Conservation (phyloP, 2,888 invertebrate genomes). For the Candidula unifasciata region DNA sequence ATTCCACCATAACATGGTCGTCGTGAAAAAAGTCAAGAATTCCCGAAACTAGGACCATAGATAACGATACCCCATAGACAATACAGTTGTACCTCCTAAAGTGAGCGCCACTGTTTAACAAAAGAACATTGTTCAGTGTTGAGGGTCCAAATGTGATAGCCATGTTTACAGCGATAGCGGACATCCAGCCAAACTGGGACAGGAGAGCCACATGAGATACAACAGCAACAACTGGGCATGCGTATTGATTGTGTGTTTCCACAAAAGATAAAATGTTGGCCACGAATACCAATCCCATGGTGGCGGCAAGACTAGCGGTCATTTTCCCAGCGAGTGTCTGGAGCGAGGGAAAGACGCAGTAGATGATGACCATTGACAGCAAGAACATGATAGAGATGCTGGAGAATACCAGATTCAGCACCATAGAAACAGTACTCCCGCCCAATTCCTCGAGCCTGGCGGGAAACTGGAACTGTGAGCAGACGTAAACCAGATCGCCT, state of each 20-base stretch:
- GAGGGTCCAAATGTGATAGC: conserved; percentile 48
- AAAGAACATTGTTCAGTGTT: background rate
- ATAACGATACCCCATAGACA: conserved; percentile 11
- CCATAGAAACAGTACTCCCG: background rate
- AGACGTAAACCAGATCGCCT: background rate
- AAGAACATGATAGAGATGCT: conserved; percentile 13
- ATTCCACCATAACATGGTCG: background rate
- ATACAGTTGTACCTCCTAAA: conserved; percentile 12
- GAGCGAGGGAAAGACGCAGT: conserved; percentile 19
- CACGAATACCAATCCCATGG: conserved; percentile 18
- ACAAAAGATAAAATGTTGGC: background rate
- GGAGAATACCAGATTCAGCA: background rate
- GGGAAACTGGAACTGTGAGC: background rate
- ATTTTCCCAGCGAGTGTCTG: conserved; percentile 24
- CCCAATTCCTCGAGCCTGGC: background rate
- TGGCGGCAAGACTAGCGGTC: conserved; percentile 31
- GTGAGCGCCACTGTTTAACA: background rate
- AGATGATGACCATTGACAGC: conserved; percentile 14
- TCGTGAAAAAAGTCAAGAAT: conserved; percentile 10
- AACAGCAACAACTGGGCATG: conserved; percentile 44
- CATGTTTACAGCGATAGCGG: conserved; percentile 55
- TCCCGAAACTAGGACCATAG: background rate
- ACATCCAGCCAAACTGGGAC: conserved; percentile 53
- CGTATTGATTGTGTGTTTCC: conserved; percentile 6
- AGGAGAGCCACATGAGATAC: conserved; percentile 47